phyloP scores from a whole-genome alignment of 2,113 vertebrate species.

The Pyrgilauda ruficollis region DNA sequence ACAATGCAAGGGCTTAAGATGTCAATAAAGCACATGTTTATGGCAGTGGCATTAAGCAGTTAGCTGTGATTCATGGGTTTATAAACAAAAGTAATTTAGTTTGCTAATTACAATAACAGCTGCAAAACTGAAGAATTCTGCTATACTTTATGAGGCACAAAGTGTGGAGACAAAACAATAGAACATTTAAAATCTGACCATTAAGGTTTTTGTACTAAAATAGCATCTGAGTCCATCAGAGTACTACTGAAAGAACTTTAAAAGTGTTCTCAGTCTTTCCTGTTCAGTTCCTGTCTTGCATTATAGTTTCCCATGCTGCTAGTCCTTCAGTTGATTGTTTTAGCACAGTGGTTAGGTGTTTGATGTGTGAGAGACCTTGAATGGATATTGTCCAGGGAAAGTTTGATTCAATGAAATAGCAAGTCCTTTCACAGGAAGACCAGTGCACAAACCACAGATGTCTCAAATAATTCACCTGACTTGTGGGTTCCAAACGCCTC shows the following conservation, averaged over 20 bases:
- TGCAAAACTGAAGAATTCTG: conserved; percentile 3
- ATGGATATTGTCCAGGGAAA: not conserved
- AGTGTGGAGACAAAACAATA: not conserved
- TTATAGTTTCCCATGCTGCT: not conserved
- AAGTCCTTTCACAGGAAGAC: not conserved
- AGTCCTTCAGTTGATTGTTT: not conserved
- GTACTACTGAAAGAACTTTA: not conserved
- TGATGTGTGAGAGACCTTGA: not conserved
- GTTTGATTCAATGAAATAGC: not conserved
- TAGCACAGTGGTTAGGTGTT: not conserved
- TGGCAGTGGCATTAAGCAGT: not conserved
- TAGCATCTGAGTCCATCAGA: not conserved
- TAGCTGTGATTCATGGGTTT: not conserved
- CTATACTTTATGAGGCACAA: conserved; percentile 1
- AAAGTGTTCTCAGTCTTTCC: not conserved
- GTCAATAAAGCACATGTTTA: not conserved
- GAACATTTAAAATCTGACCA: not conserved
- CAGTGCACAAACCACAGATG: not conserved
- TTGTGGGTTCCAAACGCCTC: not conserved
- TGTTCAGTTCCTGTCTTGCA: not conserved
- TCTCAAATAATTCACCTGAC: not conserved
- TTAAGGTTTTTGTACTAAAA: not conserved
- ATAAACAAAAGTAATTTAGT: not conserved
- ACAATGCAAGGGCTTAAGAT: not conserved
- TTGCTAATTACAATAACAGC: conserved; percentile 21